These are phyloP conservation scores for Collichthys lucidus DNA, from an alignment of 2,113 vertebrate genomes.

Conservation along the genomic window DNA sequence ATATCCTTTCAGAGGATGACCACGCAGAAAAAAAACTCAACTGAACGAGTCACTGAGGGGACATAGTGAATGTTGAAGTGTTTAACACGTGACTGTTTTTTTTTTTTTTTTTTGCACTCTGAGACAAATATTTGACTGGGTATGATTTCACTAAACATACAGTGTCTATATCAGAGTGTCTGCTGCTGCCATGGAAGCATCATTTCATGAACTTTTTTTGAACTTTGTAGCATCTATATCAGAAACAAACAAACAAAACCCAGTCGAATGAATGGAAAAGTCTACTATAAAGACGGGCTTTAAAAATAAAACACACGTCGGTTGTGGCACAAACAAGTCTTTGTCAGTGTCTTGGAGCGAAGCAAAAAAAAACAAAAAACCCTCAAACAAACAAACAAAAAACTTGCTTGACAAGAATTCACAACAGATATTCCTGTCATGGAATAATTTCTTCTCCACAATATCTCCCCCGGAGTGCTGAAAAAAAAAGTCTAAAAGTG, in stretches of 20 bases:
- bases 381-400: too few species aligned
- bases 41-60: background rate
- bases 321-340: conserved; percentile 1
- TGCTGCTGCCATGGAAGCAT: background rate
- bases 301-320: background rate
- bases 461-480: background rate
- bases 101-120: background rate
- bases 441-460: background rate
- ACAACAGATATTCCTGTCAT: background rate
- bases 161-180: background rate
- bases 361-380: too few species aligned
- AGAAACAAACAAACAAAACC: background rate
- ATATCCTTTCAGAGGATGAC: conserved; percentile 42
- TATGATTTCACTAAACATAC: background rate
- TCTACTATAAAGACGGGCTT: background rate
- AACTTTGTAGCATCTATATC: background rate
- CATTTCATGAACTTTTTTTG: background rate
- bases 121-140: background rate
- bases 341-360: background rate
- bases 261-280: background rate
- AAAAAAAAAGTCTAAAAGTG: conserved; percentile 7
- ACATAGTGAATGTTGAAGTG: background rate
- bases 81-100: conserved; percentile 9
- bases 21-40: background rate
- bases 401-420: background rate